phyloP scores from a whole-genome alignment of 2,113 vertebrate species.

The Pseudorasbora parva region DNA sequence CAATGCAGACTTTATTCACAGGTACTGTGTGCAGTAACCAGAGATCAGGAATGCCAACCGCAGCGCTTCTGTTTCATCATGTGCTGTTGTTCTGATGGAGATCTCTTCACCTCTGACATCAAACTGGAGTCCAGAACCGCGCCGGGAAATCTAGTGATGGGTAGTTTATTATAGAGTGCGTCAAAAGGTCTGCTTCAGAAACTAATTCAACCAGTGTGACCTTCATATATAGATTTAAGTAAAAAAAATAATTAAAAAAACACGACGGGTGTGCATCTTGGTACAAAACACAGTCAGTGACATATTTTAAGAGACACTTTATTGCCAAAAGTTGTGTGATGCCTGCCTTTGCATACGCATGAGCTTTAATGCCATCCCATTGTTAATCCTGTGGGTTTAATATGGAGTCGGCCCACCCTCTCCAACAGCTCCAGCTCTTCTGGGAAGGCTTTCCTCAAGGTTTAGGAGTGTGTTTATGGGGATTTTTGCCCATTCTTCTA shows the following conservation, averaged over 20 bases:
- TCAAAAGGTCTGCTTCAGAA: neutral
- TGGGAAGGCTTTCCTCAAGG: too few relatives aligned
- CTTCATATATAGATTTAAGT: neutral
- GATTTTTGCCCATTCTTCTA: too few relatives aligned
- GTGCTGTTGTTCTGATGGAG: neutral
- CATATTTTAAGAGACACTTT: too few relatives aligned
- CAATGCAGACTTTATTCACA: neutral
- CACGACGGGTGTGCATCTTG: too few relatives aligned
- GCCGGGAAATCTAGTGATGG: neutral
- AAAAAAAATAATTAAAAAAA: neutral
- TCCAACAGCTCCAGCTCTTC: too few relatives aligned
- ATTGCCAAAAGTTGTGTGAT: too few relatives aligned
- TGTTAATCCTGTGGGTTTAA: too few relatives aligned
- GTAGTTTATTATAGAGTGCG: neutral
- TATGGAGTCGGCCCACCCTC: too few relatives aligned
- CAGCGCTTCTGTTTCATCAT: neutral
- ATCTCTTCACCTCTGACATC: neutral
- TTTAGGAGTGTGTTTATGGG: too few relatives aligned
- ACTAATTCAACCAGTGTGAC: neutral
- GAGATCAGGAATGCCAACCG: conserved; percentile 8
- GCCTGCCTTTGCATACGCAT: too few relatives aligned
- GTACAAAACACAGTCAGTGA: too few relatives aligned
- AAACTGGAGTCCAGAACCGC: neutral
- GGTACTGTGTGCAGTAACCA: conserved; percentile 7
- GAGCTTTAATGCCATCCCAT: too few relatives aligned